Conservation (phyloP, 1,140 invertebrate species). For the Orchesella cincta region DNA sequence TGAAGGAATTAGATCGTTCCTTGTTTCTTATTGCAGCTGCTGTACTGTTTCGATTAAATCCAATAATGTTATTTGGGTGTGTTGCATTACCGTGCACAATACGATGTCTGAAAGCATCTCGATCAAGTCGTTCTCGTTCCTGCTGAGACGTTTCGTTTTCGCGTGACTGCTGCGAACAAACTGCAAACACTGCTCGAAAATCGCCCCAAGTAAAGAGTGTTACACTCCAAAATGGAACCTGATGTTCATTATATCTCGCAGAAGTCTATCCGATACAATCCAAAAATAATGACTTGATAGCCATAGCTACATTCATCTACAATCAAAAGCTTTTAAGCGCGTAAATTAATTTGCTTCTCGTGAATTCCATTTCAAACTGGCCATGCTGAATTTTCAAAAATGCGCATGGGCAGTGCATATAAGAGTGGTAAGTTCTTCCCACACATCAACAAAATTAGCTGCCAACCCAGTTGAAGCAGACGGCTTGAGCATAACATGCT, state of each 20-base stretch:
- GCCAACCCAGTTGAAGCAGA: slow-evolving; percentile 52
- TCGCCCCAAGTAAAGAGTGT: slow-evolving; percentile 53
- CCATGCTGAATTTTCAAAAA: slow-evolving; percentile 42
- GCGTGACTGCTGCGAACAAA: slow-evolving; percentile 56
- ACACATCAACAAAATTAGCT: slow-evolving; percentile 57
- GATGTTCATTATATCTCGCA: slow-evolving; percentile 52
- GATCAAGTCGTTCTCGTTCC: not conserved
- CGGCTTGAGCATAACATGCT: slow-evolving; percentile 33
- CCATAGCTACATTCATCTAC: slow-evolving; percentile 57
- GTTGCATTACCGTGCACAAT: no score
- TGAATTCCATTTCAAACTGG: slow-evolving; percentile 51
- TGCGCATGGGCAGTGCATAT: slow-evolving; percentile 57
- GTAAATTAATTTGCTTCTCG: slow-evolving; percentile 51
- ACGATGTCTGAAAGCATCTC: not conserved
- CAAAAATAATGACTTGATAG: slow-evolving; percentile 52
- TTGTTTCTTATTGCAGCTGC: no score
- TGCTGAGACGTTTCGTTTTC: not conserved
- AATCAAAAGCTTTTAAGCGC: slow-evolving; percentile 51
- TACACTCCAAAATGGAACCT: slow-evolving; percentile 46
- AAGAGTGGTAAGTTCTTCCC: slow-evolving; percentile 59
- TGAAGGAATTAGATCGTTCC: no score
- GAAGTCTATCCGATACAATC: slow-evolving; percentile 53
- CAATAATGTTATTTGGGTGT: no score
- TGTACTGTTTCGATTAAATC: no score
- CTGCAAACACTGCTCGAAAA: slow-evolving; percentile 60